These are phyloP conservation scores for Hemibagrus guttatus DNA, from an alignment of 2,797 vertebrate species.

Conservation along the genomic window DNA sequence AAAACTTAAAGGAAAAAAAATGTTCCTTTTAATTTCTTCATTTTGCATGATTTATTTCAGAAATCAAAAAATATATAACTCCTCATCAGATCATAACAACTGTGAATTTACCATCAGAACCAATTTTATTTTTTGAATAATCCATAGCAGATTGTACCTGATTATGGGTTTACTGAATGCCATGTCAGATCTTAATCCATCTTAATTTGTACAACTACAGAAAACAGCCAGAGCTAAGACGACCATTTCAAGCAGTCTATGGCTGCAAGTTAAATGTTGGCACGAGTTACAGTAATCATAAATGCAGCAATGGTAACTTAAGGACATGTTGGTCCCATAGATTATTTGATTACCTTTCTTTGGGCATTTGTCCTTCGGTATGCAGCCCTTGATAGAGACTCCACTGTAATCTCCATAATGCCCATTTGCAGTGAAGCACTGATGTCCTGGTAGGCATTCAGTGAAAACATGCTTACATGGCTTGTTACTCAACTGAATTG, in stretches of 20 bases:
- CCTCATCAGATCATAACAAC: not conserved
- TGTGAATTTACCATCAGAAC: too few species aligned
- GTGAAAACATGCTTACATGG: conserved; percentile 38
- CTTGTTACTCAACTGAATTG: conserved; percentile 16
- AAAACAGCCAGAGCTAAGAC: conserved; percentile 18
- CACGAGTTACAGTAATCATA: conserved; percentile 44
- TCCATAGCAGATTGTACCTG: not conserved
- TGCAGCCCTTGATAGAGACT: conserved; percentile 47
- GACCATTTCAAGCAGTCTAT: not conserved
- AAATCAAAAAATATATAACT: not conserved
- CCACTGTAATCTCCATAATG: conserved; percentile 27
- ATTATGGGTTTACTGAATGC: not conserved
- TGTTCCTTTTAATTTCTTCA: not conserved
- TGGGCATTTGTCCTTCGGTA: not conserved
- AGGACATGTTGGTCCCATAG: conserved; percentile 46
- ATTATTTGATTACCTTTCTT: not conserved
- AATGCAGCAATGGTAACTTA: conserved; percentile 39
- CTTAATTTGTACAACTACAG: not conserved
- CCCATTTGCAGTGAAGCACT: conserved; percentile 39
- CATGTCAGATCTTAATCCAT: not conserved
- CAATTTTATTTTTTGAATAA: not conserved
- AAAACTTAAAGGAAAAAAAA: conserved; percentile 68
- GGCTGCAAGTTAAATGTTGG: not conserved
- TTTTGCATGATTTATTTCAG: not conserved
- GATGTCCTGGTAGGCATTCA: conserved; percentile 36